These are phyloP conservation scores for Vanacampus margaritifer DNA, from an alignment of 2,113 vertebrate species.

Conservation along the genomic window DNA sequence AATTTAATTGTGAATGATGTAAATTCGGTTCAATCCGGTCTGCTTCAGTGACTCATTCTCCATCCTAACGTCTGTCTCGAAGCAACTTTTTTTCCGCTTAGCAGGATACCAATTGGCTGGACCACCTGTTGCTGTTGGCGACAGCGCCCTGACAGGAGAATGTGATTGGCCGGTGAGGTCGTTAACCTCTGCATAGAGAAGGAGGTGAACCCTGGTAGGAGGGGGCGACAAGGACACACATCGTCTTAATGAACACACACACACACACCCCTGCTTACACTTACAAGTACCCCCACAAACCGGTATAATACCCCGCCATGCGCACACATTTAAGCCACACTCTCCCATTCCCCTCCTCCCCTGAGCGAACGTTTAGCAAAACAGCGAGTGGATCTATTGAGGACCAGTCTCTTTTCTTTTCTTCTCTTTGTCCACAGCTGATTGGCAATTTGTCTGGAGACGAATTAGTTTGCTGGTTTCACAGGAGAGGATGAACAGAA, in stretches of 20 bases:
- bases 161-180: conserved; percentile 68
- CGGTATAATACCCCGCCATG: conserved; percentile 45
- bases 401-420: conserved; percentile 56
- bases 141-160: conserved; percentile 65
- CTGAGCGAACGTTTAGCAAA: conserved; percentile 64
- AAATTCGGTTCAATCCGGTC: conserved; percentile 6
- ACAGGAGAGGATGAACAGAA: conserved; percentile 58
- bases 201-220: conserved; percentile 55
- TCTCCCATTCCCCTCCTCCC: conserved; percentile 26
- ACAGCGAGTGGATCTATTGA: conserved; percentile 64
- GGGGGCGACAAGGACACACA: conserved; percentile 54
- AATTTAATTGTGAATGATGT: conserved; percentile 23
- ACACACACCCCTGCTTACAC: conserved; percentile 37
- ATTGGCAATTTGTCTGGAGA: conserved; percentile 73
- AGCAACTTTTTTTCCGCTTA: conserved; percentile 63
- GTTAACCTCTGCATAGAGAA: conserved; percentile 64
- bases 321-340: conserved; percentile 38
- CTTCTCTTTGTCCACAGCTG: conserved; percentile 62
- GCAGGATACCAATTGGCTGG: conserved; percentile 62
- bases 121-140: conserved; percentile 73
- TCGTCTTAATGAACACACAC: conserved; percentile 37
- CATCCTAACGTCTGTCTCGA: conserved; percentile 39
- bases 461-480: conserved; percentile 67
- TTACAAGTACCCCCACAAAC: conserved; percentile 40
- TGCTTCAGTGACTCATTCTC: conserved; percentile 36